These are phyloP conservation scores for Gastrophysa polygoni DNA, from an alignment of 2,888 invertebrate genomes.

Conservation along the genomic window DNA sequence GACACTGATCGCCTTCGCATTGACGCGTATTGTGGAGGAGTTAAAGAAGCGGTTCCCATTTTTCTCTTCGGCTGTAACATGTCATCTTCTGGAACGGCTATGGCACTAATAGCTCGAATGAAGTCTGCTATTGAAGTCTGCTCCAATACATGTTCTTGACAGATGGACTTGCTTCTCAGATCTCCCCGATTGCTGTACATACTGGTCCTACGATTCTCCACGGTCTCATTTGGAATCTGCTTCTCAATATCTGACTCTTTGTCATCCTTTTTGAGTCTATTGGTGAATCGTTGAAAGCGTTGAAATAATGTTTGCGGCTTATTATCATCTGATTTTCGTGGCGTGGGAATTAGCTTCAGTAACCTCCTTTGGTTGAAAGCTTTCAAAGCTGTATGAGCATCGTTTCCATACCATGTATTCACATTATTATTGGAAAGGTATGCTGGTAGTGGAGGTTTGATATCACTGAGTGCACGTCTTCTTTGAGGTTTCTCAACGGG, in stretches of 20 bases:
- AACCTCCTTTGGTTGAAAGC: slow-evolving; percentile 51
- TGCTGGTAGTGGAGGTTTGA: slow-evolving; percentile 51
- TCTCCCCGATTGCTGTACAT: slow-evolving; percentile 50
- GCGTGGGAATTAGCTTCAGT: slow-evolving; percentile 35
- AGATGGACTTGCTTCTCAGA: slow-evolving; percentile 42
- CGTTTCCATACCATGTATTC: slow-evolving; percentile 74
- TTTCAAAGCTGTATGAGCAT: slow-evolving; percentile 65
- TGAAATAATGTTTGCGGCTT: slow-evolving; percentile 20
- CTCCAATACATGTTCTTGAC: slow-evolving; percentile 71
- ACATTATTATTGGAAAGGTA: slow-evolving; percentile 53
- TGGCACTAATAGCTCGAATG: slow-evolving; percentile 75
- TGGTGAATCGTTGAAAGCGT: slow-evolving; percentile 36
- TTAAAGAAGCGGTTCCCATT: slow-evolving; percentile 61
- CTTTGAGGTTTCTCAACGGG: slow-evolving; percentile 36
- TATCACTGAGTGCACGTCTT: slow-evolving; percentile 67
- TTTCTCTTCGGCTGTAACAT: slow-evolving; percentile 58
- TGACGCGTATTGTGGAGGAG: slow-evolving; percentile 29
- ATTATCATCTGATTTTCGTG: slow-evolving; percentile 7
- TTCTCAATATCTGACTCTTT: slow-evolving; percentile 47
- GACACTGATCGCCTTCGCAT: slow-evolving; percentile 38
- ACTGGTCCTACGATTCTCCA: slow-evolving; percentile 59
- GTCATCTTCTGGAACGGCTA: slow-evolving; percentile 56
- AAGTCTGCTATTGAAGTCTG: slow-evolving; percentile 84
- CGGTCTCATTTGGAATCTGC: slow-evolving; percentile 40
- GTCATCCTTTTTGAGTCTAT: slow-evolving; percentile 33